These are phyloP conservation scores for Onychostruthus taczanowskii DNA, from an alignment of 2,113 vertebrate species.

Conservation along the genomic window DNA sequence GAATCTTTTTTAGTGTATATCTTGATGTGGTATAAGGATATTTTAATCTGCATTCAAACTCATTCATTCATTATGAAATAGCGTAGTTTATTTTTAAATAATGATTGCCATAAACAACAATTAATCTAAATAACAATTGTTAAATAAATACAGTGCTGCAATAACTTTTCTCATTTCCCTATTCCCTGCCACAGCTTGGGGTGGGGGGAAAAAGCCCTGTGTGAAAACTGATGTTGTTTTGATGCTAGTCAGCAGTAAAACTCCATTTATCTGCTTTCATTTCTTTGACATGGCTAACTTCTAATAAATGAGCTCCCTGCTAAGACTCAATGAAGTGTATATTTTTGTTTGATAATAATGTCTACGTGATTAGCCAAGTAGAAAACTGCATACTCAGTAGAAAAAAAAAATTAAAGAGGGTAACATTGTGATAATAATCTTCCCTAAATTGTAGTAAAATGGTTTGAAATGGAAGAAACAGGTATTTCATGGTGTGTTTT, in stretches of 20 bases:
- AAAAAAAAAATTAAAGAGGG: neutral
- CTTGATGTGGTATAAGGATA: neutral
- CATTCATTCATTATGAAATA: neutral
- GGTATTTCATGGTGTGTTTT: neutral
- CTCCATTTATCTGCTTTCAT: neutral
- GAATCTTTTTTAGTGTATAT: neutral
- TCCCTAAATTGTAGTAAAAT: neutral
- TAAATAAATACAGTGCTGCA: neutral
- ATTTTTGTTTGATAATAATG: neutral
- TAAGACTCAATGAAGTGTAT: neutral
- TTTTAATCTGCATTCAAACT: neutral
- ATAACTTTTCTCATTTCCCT: neutral
- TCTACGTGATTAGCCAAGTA: slow-evolving; percentile 11
- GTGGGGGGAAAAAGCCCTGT: accelerated
- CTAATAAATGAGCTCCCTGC: neutral
- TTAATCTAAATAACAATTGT: neutral
- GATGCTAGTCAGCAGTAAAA: neutral
- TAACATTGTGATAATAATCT: neutral
- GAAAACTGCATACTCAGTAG: slow-evolving; percentile 14
- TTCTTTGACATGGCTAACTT: neutral
- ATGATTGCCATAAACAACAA: neutral
- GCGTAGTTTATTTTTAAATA: neutral
- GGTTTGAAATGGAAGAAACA: neutral
- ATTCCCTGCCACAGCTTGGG: neutral
- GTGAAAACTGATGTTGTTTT: neutral